Base-by-base conservation (phyloP, 2,888 invertebrate genomes). In the Noctua janthina region DNA sequence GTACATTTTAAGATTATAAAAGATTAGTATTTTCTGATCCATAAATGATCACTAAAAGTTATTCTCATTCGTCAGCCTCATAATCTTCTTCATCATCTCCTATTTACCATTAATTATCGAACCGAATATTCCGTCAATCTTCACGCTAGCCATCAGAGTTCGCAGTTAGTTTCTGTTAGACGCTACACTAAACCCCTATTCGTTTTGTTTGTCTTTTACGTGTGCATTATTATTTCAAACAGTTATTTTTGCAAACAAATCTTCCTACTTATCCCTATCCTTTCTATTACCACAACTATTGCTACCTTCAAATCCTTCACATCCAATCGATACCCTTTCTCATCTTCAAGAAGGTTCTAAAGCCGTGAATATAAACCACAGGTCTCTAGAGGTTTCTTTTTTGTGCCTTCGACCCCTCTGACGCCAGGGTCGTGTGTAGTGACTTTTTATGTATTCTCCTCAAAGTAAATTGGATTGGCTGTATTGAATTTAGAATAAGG, bases 381-480 rank as follows among this genome's bases (percentile, higher is more conserved):
- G 7, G 46, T 77, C 84, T 68, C 76, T 35, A n/a, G 71, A 46
- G 77, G 13, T 20, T 23, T 23, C 43, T 68, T 82, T 77, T 85
- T 82, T 72, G 56, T 68, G 23, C 23, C 64, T 64, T 72, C 59
- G 8, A n/a, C 3, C 13, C 39, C 23, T 72, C n/a, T 29, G 29
- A 23, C 73, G 62, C 69, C 39, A 64, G 20, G 11, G 8, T 15
- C 23, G 67, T 74, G 6, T 13, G 49, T 76, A n/a, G 59, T 46
- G 68, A 76, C 66, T 67, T 77, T 84, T 82, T 74, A 86, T 72
- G 56, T 82, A 71, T 85, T 76, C 74, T 51, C 15, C 20, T 74
- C 43, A 62, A 76, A 77, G 43, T 82, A 82, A 82, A 84, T 84
- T 82, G 76, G 62, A 82, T 74, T 64, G 49, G 20, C 17, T 35